Percentiles rank a stretch among this genome's conserved stretches.
Evolutionary conservation across 2,113 vertebrate genomes (phyloP).

Genomic region (Cettia cetti): DNA sequence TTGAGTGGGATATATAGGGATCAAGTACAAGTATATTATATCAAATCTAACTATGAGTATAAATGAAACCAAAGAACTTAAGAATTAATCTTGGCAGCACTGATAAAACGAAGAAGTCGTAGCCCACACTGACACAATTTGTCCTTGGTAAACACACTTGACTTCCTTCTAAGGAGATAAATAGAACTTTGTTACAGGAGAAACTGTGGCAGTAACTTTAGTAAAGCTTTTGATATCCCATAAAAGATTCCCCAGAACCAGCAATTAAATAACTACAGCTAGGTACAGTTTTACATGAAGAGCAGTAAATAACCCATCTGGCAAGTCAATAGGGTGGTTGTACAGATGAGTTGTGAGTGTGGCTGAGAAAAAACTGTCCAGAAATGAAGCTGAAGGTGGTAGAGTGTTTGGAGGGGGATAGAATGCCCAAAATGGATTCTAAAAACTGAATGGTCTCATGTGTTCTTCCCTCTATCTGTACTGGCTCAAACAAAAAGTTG

Average conservation of each 20-base stretch:
- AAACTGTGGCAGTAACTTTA: background rate
- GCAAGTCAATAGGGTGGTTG: background rate
- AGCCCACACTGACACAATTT: background rate
- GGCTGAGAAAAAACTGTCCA: background rate
- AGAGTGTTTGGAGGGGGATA: background rate
- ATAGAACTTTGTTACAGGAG: background rate
- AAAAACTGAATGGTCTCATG: accelerated
- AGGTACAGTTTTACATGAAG: background rate
- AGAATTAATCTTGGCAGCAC: background rate
- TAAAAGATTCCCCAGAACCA: background rate
- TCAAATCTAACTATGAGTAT: background rate
- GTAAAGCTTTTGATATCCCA: background rate
- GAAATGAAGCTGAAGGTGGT: background rate
- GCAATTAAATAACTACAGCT: background rate
- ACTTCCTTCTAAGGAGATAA: background rate
- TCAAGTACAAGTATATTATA: background rate
- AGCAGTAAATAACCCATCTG: background rate
- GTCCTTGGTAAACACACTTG: background rate
- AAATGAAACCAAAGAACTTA: background rate
- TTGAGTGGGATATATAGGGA: accelerated
- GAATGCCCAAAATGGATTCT: background rate
- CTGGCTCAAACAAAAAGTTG: background rate
- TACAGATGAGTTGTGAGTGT: background rate
- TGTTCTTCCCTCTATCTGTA: background rate
- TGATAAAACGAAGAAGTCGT: background rate